Conservation (phyloP, 37 sponge, comb jelly and placozoan genomes). For the Tethya wilhelma region DNA sequence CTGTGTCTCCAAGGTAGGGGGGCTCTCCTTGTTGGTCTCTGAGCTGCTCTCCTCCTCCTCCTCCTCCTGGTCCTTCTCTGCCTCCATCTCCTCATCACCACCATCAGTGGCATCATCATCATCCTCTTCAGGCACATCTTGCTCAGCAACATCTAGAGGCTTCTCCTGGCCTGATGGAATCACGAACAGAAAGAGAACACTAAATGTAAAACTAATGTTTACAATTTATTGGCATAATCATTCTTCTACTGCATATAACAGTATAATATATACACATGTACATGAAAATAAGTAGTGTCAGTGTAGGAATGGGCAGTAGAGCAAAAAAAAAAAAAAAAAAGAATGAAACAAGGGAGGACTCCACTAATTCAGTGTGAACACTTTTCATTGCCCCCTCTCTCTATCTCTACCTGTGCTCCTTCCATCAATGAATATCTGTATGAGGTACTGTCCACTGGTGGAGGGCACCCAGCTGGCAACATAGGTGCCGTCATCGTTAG, state of each 20-base stretch:
- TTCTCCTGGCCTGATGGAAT: constrained; percentile 26
- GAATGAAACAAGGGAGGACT: too few species aligned
- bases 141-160: constrained; percentile 7
- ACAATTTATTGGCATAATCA: too few species aligned
- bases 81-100: constrained; percentile 11
- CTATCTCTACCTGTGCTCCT: constrained; percentile 46
- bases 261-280: too few species aligned
- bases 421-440: constrained; percentile 87
- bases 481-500: constrained; percentile 83
- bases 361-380: too few species aligned
- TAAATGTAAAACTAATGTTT: too few species aligned
- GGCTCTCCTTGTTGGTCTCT: not conserved
- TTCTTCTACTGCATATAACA: too few species aligned
- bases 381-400: too few species aligned
- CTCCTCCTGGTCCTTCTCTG: constrained; percentile 1
- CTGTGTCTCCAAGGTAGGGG: not conserved
- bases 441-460: constrained; percentile 73
- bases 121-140: constrained; percentile 7
- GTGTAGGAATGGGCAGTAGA: too few species aligned
- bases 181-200: too few species aligned
- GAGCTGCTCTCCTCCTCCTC: not conserved
- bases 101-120: constrained; percentile 13
- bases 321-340: too few species aligned
- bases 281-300: too few species aligned
- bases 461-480: constrained; percentile 83